Conservation (phyloP, 2,113 vertebrate species). For the Hepsetus odoe region DNA sequence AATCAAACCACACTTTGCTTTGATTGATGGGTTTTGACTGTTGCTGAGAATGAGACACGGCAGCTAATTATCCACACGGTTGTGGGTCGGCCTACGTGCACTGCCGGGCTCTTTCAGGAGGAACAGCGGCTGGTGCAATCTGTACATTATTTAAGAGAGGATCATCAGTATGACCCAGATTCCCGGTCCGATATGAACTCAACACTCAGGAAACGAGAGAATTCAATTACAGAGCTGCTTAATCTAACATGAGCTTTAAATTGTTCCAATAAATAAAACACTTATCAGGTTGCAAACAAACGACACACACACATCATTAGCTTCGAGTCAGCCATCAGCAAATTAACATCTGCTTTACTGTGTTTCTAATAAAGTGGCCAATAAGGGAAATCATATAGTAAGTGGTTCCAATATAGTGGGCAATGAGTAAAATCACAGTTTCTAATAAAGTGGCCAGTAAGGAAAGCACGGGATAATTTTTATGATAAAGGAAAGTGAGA, state of each 20-base stretch:
- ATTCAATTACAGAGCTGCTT: not conserved
- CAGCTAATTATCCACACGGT: not conserved
- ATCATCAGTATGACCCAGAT: not conserved
- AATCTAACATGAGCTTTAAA: not conserved
- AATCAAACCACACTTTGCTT: constrained; percentile 58
- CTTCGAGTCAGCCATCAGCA: too few species aligned
- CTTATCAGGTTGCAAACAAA: too few species aligned
- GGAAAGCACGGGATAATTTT: too few species aligned
- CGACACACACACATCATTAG: too few species aligned
- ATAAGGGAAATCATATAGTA: too few species aligned
- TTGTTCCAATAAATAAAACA: too few species aligned
- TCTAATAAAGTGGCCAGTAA: too few species aligned
- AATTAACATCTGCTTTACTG: too few species aligned
- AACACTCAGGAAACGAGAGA: not conserved
- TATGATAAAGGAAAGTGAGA: too few species aligned
- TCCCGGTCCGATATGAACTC: not conserved
- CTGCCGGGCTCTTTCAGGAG: not conserved
- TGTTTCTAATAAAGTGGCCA: not conserved
- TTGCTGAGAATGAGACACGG: constrained; percentile 34
- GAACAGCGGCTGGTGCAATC: too few species aligned
- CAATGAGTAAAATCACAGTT: too few species aligned
- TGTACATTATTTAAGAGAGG: not conserved
- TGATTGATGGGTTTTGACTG: constrained; percentile 48
- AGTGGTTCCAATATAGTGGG: too few species aligned
- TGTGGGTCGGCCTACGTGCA: not conserved